These are phyloP conservation scores for Lycodopsis pacificus DNA, from an alignment of 2,797 vertebrate genomes.

Conservation along the genomic window DNA sequence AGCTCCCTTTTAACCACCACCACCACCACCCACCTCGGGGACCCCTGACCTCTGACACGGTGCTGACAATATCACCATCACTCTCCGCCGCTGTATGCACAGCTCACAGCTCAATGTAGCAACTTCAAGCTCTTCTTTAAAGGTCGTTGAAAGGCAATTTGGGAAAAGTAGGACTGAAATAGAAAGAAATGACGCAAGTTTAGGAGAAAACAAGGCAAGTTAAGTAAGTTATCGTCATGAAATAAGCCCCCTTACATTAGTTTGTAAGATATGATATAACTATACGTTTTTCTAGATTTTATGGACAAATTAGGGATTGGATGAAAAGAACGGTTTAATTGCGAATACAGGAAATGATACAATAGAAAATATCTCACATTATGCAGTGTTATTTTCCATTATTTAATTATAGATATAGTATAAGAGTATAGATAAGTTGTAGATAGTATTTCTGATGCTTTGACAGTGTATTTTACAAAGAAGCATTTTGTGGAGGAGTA, in stretches of 20 bases:
- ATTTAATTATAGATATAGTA: not conserved
- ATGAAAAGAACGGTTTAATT: not conserved
- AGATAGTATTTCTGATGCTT: not conserved
- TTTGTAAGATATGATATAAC: not conserved
- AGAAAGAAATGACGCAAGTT: not conserved
- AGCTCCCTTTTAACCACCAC: constrained; percentile 18
- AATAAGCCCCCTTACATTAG: not conserved
- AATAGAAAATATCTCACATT: not conserved
- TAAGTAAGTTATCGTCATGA: not conserved
- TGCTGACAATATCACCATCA: constrained; percentile 21
- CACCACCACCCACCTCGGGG: constrained; percentile 36
- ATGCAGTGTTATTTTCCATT: not conserved
- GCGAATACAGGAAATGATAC: not conserved
- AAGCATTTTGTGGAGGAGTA: not conserved
- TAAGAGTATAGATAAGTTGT: too few species aligned
- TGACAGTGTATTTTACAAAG: not conserved
- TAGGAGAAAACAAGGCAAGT: not conserved
- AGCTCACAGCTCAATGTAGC: constrained; percentile 18
- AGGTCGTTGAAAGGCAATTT: constrained; percentile 2
- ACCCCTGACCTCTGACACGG: constrained; percentile 52
- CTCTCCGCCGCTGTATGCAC: constrained; percentile 7
- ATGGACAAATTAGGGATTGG: not conserved
- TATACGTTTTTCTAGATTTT: not conserved
- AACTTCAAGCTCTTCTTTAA: not conserved
- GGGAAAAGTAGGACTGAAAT: not conserved